These are phyloP conservation scores for Branchinecta lynchi DNA, from an alignment of 1,140 invertebrate genomes.

Conservation along the genomic window DNA sequence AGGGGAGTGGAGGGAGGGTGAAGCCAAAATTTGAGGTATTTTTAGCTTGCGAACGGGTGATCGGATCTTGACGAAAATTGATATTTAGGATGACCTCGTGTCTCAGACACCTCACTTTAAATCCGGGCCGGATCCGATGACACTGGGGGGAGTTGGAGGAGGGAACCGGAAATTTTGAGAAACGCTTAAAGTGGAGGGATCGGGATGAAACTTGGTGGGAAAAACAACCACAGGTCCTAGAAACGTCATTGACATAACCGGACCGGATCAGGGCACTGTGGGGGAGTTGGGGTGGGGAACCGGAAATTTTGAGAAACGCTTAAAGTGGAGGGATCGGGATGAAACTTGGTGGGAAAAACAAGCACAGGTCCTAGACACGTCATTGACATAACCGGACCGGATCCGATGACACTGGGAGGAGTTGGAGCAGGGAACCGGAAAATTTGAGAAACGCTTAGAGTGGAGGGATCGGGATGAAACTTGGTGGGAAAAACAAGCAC, in stretches of 20 bases:
- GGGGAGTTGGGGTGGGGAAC: no score
- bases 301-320: neutral
- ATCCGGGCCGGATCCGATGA: conserved; percentile 1
- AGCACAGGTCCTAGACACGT: neutral
- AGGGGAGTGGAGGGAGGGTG: no score
- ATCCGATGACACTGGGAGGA: conserved; percentile 4
- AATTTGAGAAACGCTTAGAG: conserved; percentile 3
- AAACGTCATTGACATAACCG: neutral
- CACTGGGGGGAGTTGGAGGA: conserved; percentile 3
- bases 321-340: neutral
- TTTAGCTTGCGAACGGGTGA: no score
- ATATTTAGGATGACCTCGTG: neutral
- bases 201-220: conserved; percentile 8
- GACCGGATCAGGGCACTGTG: no score
- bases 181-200: conserved; percentile 1
- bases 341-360: neutral
- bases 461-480: no score
- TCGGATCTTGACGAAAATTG: no score
- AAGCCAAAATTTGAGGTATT: no score
- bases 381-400: neutral
- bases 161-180: neutral
- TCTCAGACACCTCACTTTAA: conserved; percentile 4
- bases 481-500: no score
- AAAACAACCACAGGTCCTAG: conserved; percentile 5
- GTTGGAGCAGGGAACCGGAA: conserved; percentile 2